phyloP scores from a whole-genome alignment of 2,113 vertebrate species.

The Sorex fumeus region DNA sequence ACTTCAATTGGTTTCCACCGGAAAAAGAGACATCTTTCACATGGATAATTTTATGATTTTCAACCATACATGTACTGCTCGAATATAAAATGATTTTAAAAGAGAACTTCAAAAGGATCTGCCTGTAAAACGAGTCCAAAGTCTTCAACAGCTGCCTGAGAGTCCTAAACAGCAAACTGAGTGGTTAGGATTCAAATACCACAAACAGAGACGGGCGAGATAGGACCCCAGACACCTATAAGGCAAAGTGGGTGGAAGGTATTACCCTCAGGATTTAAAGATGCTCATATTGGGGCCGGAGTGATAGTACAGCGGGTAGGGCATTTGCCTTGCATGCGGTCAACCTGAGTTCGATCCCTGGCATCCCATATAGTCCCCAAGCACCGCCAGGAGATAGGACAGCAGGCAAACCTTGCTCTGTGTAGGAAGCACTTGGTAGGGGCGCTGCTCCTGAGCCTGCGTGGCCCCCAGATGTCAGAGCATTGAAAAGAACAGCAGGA shows the following conservation, averaged over 20 bases:
- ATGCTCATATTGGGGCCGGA: no score
- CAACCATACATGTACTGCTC: slow-evolving; percentile 64
- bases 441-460: no score
- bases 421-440: no score
- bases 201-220: no score
- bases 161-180: slow-evolving; percentile 39
- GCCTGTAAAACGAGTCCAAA: slow-evolving; percentile 78
- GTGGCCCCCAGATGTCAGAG: no score
- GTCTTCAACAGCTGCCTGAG: slow-evolving; percentile 42
- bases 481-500: no score
- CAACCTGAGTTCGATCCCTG: no score
- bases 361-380: no score
- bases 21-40: slow-evolving; percentile 72
- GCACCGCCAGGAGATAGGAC: no score
- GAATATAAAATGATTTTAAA: slow-evolving; percentile 83
- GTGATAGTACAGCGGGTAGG: no score
- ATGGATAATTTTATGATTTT: slow-evolving; percentile 82
- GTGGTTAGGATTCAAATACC: slow-evolving; percentile 55
- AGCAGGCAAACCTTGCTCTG: no score
- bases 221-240: background rate
- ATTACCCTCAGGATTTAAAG: background rate
- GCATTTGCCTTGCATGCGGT: no score
- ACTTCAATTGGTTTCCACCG: slow-evolving; percentile 62
- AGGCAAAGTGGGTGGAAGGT: background rate
- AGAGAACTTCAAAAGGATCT: slow-evolving; percentile 78